phyloP scores from a whole-genome alignment of 2,113 vertebrate species.

The Misgurnus anguillicaudatus region DNA sequence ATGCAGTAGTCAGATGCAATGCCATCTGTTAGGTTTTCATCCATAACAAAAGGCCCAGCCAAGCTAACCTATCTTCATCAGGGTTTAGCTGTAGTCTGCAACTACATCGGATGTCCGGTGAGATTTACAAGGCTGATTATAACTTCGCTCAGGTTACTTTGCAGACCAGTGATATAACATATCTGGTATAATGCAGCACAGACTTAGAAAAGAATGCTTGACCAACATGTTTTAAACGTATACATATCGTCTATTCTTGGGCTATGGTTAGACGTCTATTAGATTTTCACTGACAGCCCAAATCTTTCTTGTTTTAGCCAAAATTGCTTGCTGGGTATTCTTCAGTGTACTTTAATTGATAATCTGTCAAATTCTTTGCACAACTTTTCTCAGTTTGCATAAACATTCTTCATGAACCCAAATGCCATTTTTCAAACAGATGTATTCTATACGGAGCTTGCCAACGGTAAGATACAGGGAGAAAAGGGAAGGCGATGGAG shows the following conservation, averaged over 20 bases:
- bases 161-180: constrained; percentile 19
- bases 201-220: not conserved
- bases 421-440: constrained; percentile 69
- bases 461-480: constrained; percentile 75
- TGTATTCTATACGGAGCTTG: constrained; percentile 86
- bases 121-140: constrained; percentile 55
- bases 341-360: not conserved
- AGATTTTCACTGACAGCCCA: too few species aligned
- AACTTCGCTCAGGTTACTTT: constrained; percentile 39
- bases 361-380: not conserved
- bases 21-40: not conserved
- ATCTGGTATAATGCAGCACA: constrained; percentile 5
- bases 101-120: constrained; percentile 39
- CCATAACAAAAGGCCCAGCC: constrained; percentile 40
- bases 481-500: constrained; percentile 77
- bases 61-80: constrained; percentile 51
- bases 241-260: too few species aligned
- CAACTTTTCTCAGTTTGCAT: not conserved
- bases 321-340: not conserved
- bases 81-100: constrained; percentile 36
- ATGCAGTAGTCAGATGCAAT: constrained; percentile 19
- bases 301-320: too few species aligned
- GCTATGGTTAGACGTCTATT: too few species aligned
- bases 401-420: not conserved
- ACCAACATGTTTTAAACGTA: not conserved